These are phyloP conservation scores for Microcebus griseorufus DNA, from an alignment of 2,113 vertebrate species.

Conservation along the genomic window DNA sequence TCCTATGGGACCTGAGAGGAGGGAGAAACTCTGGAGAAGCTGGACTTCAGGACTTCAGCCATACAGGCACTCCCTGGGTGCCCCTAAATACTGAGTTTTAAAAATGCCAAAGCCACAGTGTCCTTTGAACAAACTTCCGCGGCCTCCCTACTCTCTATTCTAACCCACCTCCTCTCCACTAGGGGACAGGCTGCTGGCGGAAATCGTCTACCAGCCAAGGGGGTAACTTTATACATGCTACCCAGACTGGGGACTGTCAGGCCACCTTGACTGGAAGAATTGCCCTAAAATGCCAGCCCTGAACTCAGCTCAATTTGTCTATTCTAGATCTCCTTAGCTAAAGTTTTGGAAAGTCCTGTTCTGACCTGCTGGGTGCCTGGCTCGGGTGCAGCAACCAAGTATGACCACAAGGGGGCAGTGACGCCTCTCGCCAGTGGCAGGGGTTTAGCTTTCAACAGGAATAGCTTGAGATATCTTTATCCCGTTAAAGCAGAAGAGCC, in stretches of 20 bases:
- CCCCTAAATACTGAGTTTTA: neutral
- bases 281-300: neutral
- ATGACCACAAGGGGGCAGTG: constrained; percentile 39
- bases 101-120: neutral
- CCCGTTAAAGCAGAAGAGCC: neutral
- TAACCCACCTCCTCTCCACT: neutral
- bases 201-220: neutral
- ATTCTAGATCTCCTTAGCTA: neutral
- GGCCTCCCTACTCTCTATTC: neutral
- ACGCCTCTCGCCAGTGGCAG: neutral
- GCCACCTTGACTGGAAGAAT: neutral
- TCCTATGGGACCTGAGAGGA: neutral
- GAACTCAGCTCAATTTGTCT: neutral
- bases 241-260: neutral
- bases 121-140: neutral
- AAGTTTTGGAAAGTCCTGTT: neutral
- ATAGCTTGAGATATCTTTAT: constrained; percentile 15
- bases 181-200: neutral
- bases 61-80: neutral
- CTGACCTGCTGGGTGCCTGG: rapidly evolving
- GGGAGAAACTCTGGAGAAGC: neutral
- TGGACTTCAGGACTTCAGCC: neutral
- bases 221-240: neutral
- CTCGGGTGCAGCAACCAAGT: constrained; percentile 20
- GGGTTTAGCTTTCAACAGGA: neutral